These are phyloP conservation scores for Zaprionus nigranus DNA, from an alignment of 1,140 invertebrate genomes.

Conservation along the genomic window DNA sequence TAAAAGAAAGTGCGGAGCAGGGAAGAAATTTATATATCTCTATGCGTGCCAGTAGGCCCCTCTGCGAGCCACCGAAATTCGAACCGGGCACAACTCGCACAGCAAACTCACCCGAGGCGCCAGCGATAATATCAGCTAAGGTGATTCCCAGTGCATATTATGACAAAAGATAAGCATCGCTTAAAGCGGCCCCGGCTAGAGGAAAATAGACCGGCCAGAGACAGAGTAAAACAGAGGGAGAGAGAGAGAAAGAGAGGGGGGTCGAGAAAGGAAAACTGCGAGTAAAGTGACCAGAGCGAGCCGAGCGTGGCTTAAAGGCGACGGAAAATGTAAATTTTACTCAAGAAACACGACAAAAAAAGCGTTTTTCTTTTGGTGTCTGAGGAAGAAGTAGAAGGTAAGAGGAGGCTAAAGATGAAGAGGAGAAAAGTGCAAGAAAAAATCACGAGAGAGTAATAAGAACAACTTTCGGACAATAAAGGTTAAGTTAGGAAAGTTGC, in stretches of 20 bases:
- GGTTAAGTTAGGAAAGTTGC: slow-evolving; percentile 81
- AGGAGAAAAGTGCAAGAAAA: slow-evolving; percentile 59
- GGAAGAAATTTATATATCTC: slow-evolving; percentile 3
- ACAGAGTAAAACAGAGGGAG: neutral
- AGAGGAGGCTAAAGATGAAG: slow-evolving; percentile 24
- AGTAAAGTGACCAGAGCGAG: slow-evolving; percentile 45
- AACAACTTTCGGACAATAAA: slow-evolving; percentile 83
- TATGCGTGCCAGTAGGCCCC: slow-evolving; percentile 8
- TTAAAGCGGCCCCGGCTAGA: slow-evolving; percentile 42
- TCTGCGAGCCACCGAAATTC: slow-evolving; percentile 24
- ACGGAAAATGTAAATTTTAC: slow-evolving; percentile 71
- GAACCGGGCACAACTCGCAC: slow-evolving; percentile 34
- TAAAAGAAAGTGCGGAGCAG: slow-evolving; percentile 26
- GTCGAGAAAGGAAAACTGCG: neutral
- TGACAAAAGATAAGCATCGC: slow-evolving; percentile 80
- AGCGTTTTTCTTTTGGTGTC: slow-evolving; percentile 28
- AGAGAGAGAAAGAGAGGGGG: neutral
- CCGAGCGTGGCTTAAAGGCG: slow-evolving; percentile 58
- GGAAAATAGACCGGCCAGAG: slow-evolving; percentile 22
- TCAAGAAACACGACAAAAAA: slow-evolving; percentile 43
- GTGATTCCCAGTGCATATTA: slow-evolving; percentile 82
- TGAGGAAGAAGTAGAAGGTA: slow-evolving; percentile 11
- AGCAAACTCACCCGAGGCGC: slow-evolving; percentile 36
- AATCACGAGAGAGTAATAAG: slow-evolving; percentile 68
- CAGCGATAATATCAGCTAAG: slow-evolving; percentile 76